Evolutionary conservation across 2,888 invertebrate species (phyloP), one percentile per base, ranked within the genome.

Genomic region (Machimus rusticus): DNA sequence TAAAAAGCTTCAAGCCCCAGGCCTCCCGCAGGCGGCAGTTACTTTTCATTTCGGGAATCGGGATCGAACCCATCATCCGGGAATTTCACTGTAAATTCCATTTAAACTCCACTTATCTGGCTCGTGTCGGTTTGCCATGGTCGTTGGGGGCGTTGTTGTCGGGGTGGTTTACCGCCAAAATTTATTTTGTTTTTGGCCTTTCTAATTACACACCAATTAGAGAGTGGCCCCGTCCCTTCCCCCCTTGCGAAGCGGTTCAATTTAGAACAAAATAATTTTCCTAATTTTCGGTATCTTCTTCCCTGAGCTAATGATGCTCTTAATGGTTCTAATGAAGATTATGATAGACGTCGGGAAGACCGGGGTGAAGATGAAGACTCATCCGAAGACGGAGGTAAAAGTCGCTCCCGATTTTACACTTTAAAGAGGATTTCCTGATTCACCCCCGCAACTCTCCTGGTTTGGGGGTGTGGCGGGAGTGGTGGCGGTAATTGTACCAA

Each of bases 301-400:
- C 66, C 66, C 66, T 23, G 66, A 4, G 66, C 66, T 66, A 66
- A 66, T 66, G 66, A 66, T 28, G 28, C 66, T 66, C 76, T 46
- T 76, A 76, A 76, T 76, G 76, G 19, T 76, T 37, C 34, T 76
- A 76, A 76, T 76, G 76, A 37, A 37, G 76, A 76, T 76, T 76
- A 76, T 76, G 37, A 76, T 76, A 76, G 34, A 37, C 37, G 19
- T 14, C 9, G 76, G 37, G n/a, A 19, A 57, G 23, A 57, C 57
- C 57, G 23, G 1, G 19, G 9, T 57, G 12, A 57, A 57, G 23
- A 19, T 66, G 23, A 39, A 12, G 12, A 12, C 39, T 12, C 66
- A 12, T 23, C 66, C 23, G 3, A 12, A 66, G 23, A 66, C 12
- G 66, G 5, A 66, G 66, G 66, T 66, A 23, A 12, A n/a, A 23